phyloP scores from a whole-genome alignment of 2,888 invertebrate genomes.

The Chymomyza caudatula region DNA sequence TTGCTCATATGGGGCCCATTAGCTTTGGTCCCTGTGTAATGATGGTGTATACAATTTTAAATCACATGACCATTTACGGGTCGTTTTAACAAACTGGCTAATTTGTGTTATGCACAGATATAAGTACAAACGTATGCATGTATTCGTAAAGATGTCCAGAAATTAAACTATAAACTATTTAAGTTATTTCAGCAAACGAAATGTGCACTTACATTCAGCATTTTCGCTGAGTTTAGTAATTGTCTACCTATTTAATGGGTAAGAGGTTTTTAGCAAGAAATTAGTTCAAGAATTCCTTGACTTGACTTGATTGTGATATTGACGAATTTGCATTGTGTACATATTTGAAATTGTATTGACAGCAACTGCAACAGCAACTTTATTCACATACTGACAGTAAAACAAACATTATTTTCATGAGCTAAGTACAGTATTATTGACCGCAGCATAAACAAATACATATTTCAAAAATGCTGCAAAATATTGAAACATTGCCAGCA shows the following conservation, averaged over 20 bases:
- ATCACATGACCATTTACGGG: slow-evolving; percentile 71
- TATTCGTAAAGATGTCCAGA: too few relatives aligned
- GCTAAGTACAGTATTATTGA: slow-evolving; percentile 49
- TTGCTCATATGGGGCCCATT: slow-evolving; percentile 49
- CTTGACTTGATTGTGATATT: too few relatives aligned
- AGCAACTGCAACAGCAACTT: slow-evolving; percentile 16
- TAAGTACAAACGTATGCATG: too few relatives aligned
- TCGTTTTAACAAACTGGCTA: slow-evolving; percentile 16
- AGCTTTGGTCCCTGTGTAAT: slow-evolving; percentile 36
- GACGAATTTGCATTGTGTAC: neutral
- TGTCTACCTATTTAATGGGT: too few relatives aligned
- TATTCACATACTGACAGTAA: slow-evolving; percentile 38
- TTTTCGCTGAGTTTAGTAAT: too few relatives aligned
- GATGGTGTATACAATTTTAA: slow-evolving; percentile 38
- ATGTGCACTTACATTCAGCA: too few relatives aligned
- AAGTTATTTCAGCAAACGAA: too few relatives aligned
- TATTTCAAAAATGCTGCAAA: neutral
- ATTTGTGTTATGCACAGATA: neutral
- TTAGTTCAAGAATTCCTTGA: too few relatives aligned
- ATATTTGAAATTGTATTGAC: neutral
- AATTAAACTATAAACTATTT: too few relatives aligned
- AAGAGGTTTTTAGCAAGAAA: too few relatives aligned
- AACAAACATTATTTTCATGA: slow-evolving; percentile 47
- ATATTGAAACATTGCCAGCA: slow-evolving; percentile 44
- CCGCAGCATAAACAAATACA: slow-evolving; percentile 51